A percentile compares a stretch with the other conserved stretches of the same genome.
phyloP scores from a whole-genome alignment of 2,888 invertebrate species.

The Clostera curtula region DNA sequence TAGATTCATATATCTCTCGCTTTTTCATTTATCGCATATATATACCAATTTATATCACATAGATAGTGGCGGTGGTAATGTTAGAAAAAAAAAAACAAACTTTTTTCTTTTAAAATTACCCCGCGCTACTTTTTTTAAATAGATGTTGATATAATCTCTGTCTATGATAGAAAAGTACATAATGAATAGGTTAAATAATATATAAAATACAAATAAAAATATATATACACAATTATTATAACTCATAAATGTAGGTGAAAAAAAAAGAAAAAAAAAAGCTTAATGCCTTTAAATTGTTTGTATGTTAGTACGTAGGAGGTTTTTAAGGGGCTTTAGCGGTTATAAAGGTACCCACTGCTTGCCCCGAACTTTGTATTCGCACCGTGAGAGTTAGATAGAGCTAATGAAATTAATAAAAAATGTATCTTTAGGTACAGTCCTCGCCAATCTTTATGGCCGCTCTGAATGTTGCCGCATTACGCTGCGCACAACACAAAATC shows the following conservation, averaged over 20 bases:
- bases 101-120: conserved; percentile 26
- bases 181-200: conserved; percentile 63
- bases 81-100: conserved; percentile 18
- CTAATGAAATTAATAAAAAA: conserved; percentile 49
- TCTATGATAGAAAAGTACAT: conserved; percentile 70
- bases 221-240: conserved; percentile 71
- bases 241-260: conserved; percentile 63
- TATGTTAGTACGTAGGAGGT: conserved; percentile 61
- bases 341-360: conserved; percentile 53
- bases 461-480: no score
- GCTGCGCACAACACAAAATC: no score
- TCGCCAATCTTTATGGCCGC: no score
- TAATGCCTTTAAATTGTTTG: conserved; percentile 71
- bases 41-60: conserved; percentile 35
- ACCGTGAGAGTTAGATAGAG: conserved; percentile 64
- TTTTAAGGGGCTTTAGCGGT: conserved; percentile 45
- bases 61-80: conserved; percentile 30
- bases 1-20: conserved; percentile 61
- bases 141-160: conserved; percentile 70
- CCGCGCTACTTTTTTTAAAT: conserved; percentile 39
- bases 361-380: conserved; percentile 54
- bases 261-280: conserved; percentile 60
- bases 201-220: conserved; percentile 72
- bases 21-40: conserved; percentile 50
- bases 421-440: conserved; percentile 42